Conservation (phyloP, 2,797 vertebrate genomes). For the Agapornis canus region DNA sequence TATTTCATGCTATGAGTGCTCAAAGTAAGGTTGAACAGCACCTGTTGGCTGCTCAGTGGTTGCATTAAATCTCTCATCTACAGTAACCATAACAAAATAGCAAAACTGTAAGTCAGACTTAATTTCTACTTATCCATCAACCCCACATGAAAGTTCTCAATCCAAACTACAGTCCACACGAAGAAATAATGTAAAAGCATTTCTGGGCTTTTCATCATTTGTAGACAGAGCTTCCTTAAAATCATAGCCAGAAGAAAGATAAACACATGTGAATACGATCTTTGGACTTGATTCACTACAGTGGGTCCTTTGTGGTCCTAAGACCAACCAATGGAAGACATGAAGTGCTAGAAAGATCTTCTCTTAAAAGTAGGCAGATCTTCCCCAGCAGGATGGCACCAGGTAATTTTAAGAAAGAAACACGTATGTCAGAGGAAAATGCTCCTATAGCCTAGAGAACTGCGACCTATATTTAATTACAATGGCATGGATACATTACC, state of each 20-base stretch:
- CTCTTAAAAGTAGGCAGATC: background rate
- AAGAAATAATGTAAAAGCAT: background rate
- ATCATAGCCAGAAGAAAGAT: background rate
- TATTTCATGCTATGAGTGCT: background rate
- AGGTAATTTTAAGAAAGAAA: background rate
- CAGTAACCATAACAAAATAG: background rate
- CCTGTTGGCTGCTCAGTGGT: background rate
- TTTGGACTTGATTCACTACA: background rate
- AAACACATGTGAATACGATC: rapidly evolving
- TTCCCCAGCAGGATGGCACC: background rate
- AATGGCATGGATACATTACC: background rate
- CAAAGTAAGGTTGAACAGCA: background rate
- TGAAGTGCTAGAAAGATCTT: background rate
- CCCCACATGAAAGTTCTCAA: background rate
- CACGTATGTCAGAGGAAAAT: background rate
- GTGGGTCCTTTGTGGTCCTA: background rate
- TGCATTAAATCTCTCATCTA: background rate
- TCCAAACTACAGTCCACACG: background rate
- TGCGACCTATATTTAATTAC: background rate
- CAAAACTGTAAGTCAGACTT: background rate
- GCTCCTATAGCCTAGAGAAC: background rate
- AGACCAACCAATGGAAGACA: background rate
- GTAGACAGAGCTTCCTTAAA: background rate
- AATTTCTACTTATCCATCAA: background rate
- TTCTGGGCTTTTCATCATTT: background rate